Evolutionary conservation across 1,140 invertebrate genomes (phyloP).

Genomic region (Varroa destructor): DNA sequence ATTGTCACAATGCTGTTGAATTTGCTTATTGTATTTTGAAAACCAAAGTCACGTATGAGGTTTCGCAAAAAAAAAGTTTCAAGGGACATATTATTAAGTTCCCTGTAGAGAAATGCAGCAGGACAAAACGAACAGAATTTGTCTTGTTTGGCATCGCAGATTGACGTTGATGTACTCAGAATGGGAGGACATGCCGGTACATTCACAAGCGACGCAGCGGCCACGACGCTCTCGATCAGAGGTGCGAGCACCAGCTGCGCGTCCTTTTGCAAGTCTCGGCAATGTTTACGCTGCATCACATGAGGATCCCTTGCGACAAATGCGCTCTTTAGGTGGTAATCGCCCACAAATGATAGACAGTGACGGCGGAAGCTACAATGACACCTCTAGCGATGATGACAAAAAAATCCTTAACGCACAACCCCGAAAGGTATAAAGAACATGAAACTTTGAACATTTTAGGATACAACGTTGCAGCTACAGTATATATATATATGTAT

Average conservation of each 20-base stretch:
- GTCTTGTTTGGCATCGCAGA: not conserved
- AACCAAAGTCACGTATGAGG: too few species aligned
- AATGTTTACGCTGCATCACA: conserved; percentile 11
- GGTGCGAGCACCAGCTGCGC: conserved; percentile 3
- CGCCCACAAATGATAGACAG: not conserved
- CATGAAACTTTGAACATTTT: not conserved
- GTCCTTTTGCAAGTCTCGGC: conserved; percentile 25
- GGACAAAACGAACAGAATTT: too few species aligned
- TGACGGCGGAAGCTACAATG: conserved; percentile 22
- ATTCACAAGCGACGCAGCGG: not conserved
- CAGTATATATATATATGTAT: not conserved
- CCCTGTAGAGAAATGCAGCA: too few species aligned
- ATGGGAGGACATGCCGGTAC: conserved; percentile 13
- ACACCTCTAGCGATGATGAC: conserved; percentile 3
- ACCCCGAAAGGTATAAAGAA: conserved; percentile 16
- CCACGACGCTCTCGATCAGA: conserved; percentile 10
- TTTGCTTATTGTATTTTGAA: too few species aligned
- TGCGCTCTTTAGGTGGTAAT: not conserved
- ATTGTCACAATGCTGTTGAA: too few species aligned
- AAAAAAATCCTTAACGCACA: conserved; percentile 18
- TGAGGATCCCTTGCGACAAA: conserved; percentile 5
- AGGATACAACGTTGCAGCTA: not conserved
- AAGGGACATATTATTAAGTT: too few species aligned
- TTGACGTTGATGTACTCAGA: conserved; percentile 18
- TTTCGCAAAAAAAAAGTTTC: too few species aligned